phyloP scores from a whole-genome alignment of 2,113 vertebrate genomes.

The Microtus richardsoni region DNA sequence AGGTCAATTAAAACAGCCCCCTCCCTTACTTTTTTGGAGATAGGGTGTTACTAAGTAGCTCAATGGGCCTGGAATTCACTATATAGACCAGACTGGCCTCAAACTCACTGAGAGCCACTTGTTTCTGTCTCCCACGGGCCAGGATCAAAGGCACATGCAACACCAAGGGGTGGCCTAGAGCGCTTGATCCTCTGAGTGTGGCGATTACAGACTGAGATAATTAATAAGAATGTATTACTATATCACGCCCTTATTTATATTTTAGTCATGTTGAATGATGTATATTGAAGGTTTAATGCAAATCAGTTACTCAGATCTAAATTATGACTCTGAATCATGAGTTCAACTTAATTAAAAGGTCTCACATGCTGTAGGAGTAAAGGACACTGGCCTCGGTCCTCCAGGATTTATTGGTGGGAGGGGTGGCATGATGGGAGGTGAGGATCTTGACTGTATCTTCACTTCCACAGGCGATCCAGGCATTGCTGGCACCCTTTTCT shows the following conservation, averaged over 20 bases:
- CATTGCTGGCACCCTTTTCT: constrained; percentile 98
- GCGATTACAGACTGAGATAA: background rate
- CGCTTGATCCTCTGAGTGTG: background rate
- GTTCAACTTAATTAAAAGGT: constrained; percentile 42
- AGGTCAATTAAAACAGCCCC: background rate
- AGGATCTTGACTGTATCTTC: constrained; percentile 97
- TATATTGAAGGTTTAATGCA: background rate
- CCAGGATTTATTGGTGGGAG: constrained; percentile 95
- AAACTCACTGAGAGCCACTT: background rate
- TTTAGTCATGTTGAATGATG: constrained; percentile 32
- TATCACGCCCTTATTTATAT: background rate
- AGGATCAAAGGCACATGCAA: background rate
- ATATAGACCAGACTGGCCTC: background rate
- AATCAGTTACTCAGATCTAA: constrained; percentile 34
- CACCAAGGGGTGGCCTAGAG: background rate
- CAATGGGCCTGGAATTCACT: background rate
- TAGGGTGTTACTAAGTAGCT: background rate
- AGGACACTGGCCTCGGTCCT: constrained; percentile 94
- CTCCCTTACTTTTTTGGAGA: background rate
- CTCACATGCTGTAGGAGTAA: constrained; percentile 96
- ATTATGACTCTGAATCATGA: constrained; percentile 29
- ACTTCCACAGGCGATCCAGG: constrained; percentile 99
- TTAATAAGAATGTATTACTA: background rate
- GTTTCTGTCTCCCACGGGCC: background rate
- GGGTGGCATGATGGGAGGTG: constrained; percentile 95